phyloP scores from a whole-genome alignment of 2,888 invertebrate species.

The Cyclophora punctaria region DNA sequence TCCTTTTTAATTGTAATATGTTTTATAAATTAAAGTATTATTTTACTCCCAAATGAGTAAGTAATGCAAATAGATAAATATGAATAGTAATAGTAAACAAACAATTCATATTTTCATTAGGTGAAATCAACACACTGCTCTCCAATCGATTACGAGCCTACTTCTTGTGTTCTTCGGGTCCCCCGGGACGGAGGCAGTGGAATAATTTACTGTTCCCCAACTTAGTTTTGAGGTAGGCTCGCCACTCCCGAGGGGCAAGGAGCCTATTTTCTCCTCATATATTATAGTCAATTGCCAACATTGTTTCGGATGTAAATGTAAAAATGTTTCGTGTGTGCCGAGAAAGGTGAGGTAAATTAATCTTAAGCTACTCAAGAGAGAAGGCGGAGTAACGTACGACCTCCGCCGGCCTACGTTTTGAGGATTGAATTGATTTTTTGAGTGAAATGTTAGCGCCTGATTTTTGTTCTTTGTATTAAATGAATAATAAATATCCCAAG shows the following conservation, averaged over 20 bases:
- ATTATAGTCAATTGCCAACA: conserved; percentile 34
- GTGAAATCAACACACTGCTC: conserved; percentile 17
- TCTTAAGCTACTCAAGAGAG: neutral
- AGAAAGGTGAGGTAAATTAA: conserved; percentile 2
- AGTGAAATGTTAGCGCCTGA: too few relatives aligned
- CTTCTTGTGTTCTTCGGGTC: conserved; percentile 55
- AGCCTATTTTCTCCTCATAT: conserved; percentile 37
- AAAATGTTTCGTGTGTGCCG: conserved; percentile 7
- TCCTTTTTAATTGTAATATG: neutral
- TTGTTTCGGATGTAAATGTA: conserved; percentile 25
- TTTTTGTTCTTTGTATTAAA: too few relatives aligned
- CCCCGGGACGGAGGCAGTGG: conserved; percentile 30
- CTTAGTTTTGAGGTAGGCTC: conserved; percentile 55
- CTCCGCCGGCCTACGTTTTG: too few relatives aligned
- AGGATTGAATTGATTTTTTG: too few relatives aligned
- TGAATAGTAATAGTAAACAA: neutral
- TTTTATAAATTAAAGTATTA: neutral
- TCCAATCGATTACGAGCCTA: conserved; percentile 41
- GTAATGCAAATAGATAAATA: too few relatives aligned
- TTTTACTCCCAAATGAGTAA: neutral
- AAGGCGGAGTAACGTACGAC: too few relatives aligned
- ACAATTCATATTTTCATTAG: neutral
- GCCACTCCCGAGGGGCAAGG: conserved; percentile 27
- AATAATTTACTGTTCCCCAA: conserved; percentile 62
- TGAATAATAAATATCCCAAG: too few relatives aligned